These are phyloP conservation scores for Coptodon rendalli DNA, from an alignment of 2,113 vertebrate genomes.

Conservation along the genomic window DNA sequence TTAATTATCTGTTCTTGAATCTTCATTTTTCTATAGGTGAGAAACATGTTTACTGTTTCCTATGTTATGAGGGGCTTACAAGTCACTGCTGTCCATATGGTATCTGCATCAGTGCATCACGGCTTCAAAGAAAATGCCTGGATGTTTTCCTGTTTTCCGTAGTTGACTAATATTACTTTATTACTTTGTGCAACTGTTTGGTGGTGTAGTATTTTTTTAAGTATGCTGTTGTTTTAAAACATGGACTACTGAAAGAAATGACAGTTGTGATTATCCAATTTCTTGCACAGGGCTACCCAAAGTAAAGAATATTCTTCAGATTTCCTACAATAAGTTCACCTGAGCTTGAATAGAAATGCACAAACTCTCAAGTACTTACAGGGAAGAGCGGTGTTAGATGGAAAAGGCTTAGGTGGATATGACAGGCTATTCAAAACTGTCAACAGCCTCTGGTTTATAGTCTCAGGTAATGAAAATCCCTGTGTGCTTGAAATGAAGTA, in stretches of 20 bases:
- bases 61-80: not conserved
- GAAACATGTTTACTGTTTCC: not conserved
- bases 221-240: not conserved
- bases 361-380: not conserved
- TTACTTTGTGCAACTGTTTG: not conserved
- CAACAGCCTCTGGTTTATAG: constrained; percentile 15
- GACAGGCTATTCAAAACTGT: constrained; percentile 28
- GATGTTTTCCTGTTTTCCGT: not conserved
- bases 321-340: not conserved
- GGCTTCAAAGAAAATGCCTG: not conserved
- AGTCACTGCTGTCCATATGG: not conserved
- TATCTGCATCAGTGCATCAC: not conserved
- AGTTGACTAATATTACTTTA: not conserved
- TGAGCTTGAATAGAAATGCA: not conserved
- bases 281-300: not conserved
- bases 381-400: not conserved
- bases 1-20: not conserved
- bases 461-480: constrained; percentile 16
- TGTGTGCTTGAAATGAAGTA: constrained; percentile 27
- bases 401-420: not conserved
- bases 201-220: not conserved
- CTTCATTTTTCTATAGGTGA: not conserved
- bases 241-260: not conserved
- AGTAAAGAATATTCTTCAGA: not conserved
- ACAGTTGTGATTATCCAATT: not conserved